phyloP scores from a whole-genome alignment of 2,797 vertebrate species.

The Acanthurus tractus region DNA sequence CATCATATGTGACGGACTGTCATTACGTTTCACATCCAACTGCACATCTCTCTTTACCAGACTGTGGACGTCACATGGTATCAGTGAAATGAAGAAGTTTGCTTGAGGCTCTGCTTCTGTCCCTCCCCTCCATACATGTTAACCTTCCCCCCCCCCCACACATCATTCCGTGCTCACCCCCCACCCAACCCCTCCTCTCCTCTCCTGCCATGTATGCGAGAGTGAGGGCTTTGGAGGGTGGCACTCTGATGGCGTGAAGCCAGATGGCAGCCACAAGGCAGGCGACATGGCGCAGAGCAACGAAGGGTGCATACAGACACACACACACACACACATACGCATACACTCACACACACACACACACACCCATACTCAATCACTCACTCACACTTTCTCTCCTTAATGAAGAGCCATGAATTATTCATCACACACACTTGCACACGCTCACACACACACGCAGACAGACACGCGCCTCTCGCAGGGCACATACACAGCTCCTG shows the following conservation, averaged over 20 bases:
- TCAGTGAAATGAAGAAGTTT: conserved; percentile 77
- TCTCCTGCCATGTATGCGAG: conserved; percentile 78
- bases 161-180: conserved; percentile 23
- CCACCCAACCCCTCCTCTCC: conserved; percentile 31
- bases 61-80: conserved; percentile 80
- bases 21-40: conserved; percentile 72
- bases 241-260: conserved; percentile 87
- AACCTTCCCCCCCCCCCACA: conserved; percentile 15
- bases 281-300: conserved; percentile 80
- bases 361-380: conserved; percentile 61
- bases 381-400: conserved; percentile 79
- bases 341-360: conserved; percentile 27
- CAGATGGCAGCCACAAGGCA: conserved; percentile 90
- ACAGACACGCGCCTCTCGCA: conserved; percentile 65
- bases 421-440: conserved; percentile 76
- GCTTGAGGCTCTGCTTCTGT: conserved; percentile 68
- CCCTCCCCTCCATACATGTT: conserved; percentile 34
- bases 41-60: conserved; percentile 74
- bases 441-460: conserved; percentile 62
- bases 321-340: background rate
- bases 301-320: conserved; percentile 67
- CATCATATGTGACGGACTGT: conserved; percentile 73
- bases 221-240: conserved; percentile 84
- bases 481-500: conserved; percentile 82
- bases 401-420: conserved; percentile 85